A percentile compares a stretch with the other conserved stretches of the same genome.
These are phyloP conservation scores for Caenorhabditis sp. DNA, from an alignment of 2,888 invertebrate genomes.

Conservation along the genomic window DNA sequence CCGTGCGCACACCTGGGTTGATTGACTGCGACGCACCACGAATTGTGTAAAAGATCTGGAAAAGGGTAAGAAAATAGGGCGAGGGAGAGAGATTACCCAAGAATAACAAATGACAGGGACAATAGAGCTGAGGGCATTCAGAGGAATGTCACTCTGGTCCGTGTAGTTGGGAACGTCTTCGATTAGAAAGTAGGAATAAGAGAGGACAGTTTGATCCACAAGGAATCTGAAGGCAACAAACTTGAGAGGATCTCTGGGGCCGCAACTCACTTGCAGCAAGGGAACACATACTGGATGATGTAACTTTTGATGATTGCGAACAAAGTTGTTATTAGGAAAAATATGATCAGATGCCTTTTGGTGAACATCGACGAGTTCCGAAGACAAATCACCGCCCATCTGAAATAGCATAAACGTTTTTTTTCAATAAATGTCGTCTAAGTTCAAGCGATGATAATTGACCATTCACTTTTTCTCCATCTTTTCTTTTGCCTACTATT, in stretches of 20 bases:
- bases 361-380: conserved; percentile 31
- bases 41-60: conserved; percentile 27
- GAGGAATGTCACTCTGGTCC: conserved; percentile 61
- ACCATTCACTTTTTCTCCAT: too few species aligned
- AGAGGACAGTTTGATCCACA: conserved; percentile 55
- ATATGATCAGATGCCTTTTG: conserved; percentile 7
- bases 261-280: conserved; percentile 57
- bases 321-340: conserved; percentile 19
- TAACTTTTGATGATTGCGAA: conserved; percentile 44
- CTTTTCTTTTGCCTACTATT: too few species aligned
- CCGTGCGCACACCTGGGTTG: conserved; percentile 6
- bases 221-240: conserved; percentile 61
- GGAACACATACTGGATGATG: conserved; percentile 59
- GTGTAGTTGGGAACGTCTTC: conserved; percentile 56
- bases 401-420: too few species aligned
- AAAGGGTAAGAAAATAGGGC: neutral
- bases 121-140: conserved; percentile 58
- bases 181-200: conserved; percentile 54
- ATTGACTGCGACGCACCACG: conserved; percentile 19
- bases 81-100: neutral
- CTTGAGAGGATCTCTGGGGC: neutral
- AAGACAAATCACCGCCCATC: conserved; percentile 55
- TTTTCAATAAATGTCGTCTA: too few species aligned
- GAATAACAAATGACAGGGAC: conserved; percentile 52
- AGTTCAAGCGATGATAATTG: too few species aligned